Percentiles rank a stretch among this genome's conserved stretches.
These are phyloP conservation scores for Protonibea diacanthus DNA, from an alignment of 2,797 vertebrate species.

Conservation along the genomic window DNA sequence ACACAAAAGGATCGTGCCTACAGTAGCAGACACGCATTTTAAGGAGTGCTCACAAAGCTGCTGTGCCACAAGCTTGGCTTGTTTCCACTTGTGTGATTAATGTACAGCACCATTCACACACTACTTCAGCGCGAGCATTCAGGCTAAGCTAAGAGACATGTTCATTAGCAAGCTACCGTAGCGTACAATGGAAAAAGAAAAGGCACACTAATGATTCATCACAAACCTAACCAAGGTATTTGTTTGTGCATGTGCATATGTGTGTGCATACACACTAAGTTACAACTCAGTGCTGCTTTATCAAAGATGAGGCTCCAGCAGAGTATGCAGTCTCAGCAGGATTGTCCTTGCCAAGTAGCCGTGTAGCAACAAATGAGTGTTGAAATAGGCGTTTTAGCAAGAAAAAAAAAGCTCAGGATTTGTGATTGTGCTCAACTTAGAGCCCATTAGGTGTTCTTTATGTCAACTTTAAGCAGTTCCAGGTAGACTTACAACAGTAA, in stretches of 20 bases:
- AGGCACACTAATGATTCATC: conserved; percentile 64
- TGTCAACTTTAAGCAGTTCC: conserved; percentile 26
- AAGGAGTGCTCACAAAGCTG: conserved; percentile 66
- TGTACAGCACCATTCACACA: conserved; percentile 59
- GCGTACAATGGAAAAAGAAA: conserved; percentile 49
- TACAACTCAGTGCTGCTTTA: conserved; percentile 56
- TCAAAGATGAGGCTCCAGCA: conserved; percentile 63
- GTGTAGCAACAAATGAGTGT: conserved; percentile 50
- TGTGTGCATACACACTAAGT: conserved; percentile 31
- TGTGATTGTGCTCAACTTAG: conserved; percentile 40
- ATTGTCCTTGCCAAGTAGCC: conserved; percentile 41
- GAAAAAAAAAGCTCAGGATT: conserved; percentile 43
- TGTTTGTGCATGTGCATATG: conserved; percentile 22
- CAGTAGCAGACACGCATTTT: conserved; percentile 62
- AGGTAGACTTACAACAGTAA: conserved; percentile 23
- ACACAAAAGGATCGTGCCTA: conserved; percentile 54
- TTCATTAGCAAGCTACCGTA: conserved; percentile 68
- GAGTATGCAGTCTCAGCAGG: conserved; percentile 66
- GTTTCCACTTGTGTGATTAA: conserved; percentile 77
- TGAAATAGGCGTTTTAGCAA: conserved; percentile 44
- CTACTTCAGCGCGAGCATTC: conserved; percentile 54
- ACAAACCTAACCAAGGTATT: conserved; percentile 30
- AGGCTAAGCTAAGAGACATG: conserved; percentile 62
- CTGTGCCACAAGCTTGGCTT: conserved; percentile 58
- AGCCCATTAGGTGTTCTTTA: conserved; percentile 39